Base-by-base conservation (phyloP, 2,888 invertebrate species). In the Phortica magna region DNA sequence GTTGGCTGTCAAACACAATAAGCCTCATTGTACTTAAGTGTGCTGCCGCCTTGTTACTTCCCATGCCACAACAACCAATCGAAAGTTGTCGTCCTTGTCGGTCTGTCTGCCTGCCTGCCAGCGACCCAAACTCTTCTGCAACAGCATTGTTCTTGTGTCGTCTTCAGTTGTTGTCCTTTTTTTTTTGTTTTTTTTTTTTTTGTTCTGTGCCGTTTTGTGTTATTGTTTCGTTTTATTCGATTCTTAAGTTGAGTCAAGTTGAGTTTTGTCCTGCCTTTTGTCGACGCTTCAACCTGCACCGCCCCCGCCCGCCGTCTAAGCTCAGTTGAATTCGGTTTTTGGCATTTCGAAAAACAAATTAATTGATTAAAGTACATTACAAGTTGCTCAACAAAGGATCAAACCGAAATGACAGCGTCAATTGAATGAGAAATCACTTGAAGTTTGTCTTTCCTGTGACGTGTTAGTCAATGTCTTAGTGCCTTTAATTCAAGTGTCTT, bases 311-410 rank as follows among this genome's bases (percentile, higher is more conserved):
- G 31, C 3, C 31, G 1, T 31, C 31, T 31, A 31, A 31, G 31
- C 31, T 31, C 3, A 31, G 31, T 31, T 31, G 5, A 31, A 31
- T 31, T 31, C 31, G 31, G 48, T 48, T 48, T 61, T 67, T 12
- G 43, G 17, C 68, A 17, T 43, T 68, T 41, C 59, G 31, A 59
- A 68, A 75, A 75, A 75, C 88, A 87, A 88, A 87, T 87, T 87
- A 87, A 87, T 87, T 87, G 86, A 87, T 87, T 88, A 88, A 87
- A 87, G 86, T 88, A 88, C 86, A 87, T 87, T 87, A 87, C 87
- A 87, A 88, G 88, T 83, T 83, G 85, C 77, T 79, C 59, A 68
- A 75, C 74, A 75, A 75, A 75, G 74, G 74, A 75, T 75, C 17
- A 67, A 75, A 68, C 82, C 75, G n/a, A 83, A 83, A 86, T 85